Base-by-base conservation (phyloP, 2,797 vertebrate genomes). In the Chaenodraco wilsoni region DNA sequence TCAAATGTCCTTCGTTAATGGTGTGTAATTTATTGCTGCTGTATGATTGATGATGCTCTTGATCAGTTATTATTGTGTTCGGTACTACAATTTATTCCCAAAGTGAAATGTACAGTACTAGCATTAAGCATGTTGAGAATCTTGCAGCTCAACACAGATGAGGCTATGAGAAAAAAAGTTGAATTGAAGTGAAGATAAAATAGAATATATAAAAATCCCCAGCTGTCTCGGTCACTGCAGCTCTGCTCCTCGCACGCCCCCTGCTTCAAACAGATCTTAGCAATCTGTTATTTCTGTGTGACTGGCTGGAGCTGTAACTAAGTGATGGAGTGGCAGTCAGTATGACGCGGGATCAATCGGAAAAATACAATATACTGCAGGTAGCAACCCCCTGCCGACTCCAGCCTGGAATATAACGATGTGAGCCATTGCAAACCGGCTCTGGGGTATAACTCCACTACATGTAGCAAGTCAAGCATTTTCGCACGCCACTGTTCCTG, bases 281-380 rank as follows among this genome's bases (percentile, higher is more conserved):
- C 60, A 62, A 82, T 83, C 50, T 58, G 23, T 78, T 75, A 81
- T 78, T 68, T 82, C 72, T 65, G 27, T 68, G 72, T 76, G 59
- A 69, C 40, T n/a, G 51, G 69, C 54, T 41, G 33, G 67, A 72
- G 69, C 82, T 73, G 69, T 13, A 75, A 75, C 45, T 52, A 63
- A 78, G 37, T 69, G 82, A 88, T 82, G 72, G 59, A 66, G 72
- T 76, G 45, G 59, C 49, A 60, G 76, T 73, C 55, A 43, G 57
- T 10, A 49, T 60, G 63, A 78, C 70, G 81, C 23, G 41, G 56
- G 69, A 87, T 91, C 79, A 81, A 87, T 90, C 78, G 62, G 44
- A 51, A 52, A 81, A 71, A 59, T 65, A 69, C 84, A 78, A 85
- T 71, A 64, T 55, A 87, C 64, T 52, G 74, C 78, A 76, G 68